Base-by-base conservation (phyloP, 2,113 vertebrate genomes). In the Trogon melanurus region DNA sequence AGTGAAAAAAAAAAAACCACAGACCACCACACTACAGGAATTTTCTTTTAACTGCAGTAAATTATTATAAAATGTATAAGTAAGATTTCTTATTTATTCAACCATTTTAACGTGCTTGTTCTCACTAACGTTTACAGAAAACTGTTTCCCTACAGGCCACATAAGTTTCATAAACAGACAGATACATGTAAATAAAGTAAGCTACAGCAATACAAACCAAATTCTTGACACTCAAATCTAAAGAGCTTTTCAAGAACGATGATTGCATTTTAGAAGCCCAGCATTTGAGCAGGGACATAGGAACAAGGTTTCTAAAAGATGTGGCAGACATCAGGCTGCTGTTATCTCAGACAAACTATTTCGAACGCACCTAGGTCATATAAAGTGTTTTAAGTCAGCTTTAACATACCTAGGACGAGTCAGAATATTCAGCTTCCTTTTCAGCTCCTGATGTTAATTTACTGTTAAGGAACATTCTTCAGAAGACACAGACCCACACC, bases 361-460 rank as follows among this genome's bases (percentile, higher is more conserved):
- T 79, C 60, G 76, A 76, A 80, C 11, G 29, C 4, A 3, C 3
- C 7, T 2, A 71, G 12, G 34, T 38, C 13, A 70, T 2, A 16
- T 2, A 32, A 29, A 83, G 9, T 1, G 6, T 32, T 82, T 67
- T 7, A 83, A 67, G 5, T 32, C 56, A 94, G 64, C 8, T 44
- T 54, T 57, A 79, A 96, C 97, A 21, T 98, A 99, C 99, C 98
- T 99, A 15, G 99, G 99, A 69, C 98, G 97, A 53, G 98, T 98
- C 91, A 99, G 91, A 88, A 99, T 95, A 47, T 98, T 98, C 95
- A 99, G 93, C 84, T 99, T 99, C 95, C 99, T 98, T 97, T 96
- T 99, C 79, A 99, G 98, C 88, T 98, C 97, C 74, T 98, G 98
- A 99, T 99, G 99, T 99, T 96, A 94, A 93, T 41, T 38, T 44